phyloP scores from a whole-genome alignment of 2,888 invertebrate genomes.

The Girardia tigrina region DNA sequence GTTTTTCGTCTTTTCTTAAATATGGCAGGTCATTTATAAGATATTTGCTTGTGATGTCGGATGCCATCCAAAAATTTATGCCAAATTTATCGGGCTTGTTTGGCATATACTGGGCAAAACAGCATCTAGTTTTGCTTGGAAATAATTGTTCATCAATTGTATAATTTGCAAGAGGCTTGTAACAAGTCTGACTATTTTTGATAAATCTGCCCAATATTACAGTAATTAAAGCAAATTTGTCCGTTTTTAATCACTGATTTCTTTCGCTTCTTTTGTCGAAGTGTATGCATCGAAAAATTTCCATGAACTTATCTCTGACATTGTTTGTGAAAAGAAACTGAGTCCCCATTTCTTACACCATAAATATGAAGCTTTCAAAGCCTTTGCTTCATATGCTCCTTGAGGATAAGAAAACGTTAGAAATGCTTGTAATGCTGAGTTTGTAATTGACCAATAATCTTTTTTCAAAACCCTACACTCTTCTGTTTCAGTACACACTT shows the following conservation, averaged over 20 bases:
- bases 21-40: neutral
- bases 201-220: neutral
- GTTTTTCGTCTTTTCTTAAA: neutral
- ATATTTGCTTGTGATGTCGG: neutral
- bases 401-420: neutral
- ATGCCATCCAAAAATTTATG: neutral
- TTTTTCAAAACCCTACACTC: neutral
- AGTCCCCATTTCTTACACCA: neutral
- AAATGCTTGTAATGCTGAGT: neutral
- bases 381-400: neutral
- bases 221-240: neutral
- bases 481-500: slow-evolving; percentile 6
- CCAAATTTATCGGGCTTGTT: neutral
- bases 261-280: neutral
- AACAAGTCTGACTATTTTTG: neutral
- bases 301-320: neutral
- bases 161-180: neutral
- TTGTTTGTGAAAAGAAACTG: neutral
- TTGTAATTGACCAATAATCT: neutral
- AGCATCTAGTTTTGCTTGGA: neutral
- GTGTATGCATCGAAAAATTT: neutral
- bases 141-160: neutral
- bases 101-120: neutral
- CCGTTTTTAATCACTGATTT: neutral
- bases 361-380: slow-evolving; percentile 18